Percentiles rank a stretch among this genome's conserved stretches.
phyloP scores from a whole-genome alignment of 2,797 vertebrate genomes.

The Hypotaenidia philippensis region DNA sequence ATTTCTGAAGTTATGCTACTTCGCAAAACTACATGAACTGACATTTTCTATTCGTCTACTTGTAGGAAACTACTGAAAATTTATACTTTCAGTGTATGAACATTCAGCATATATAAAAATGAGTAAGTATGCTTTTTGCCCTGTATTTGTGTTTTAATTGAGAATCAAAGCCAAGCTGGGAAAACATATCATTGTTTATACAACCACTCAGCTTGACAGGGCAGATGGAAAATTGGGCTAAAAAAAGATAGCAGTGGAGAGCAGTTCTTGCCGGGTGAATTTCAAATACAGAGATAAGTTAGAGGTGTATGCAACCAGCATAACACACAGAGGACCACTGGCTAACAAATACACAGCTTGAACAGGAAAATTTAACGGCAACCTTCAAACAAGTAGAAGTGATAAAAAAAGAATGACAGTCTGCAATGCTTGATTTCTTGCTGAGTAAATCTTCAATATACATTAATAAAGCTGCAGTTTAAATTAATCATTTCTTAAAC shows the following conservation, averaged over 20 bases:
- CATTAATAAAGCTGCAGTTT: background rate
- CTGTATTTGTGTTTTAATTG: slow-evolving; percentile 42
- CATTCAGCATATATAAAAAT: slow-evolving; percentile 47
- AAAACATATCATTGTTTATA: slow-evolving; percentile 43
- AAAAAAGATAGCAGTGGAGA: slow-evolving; percentile 9
- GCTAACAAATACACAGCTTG: background rate
- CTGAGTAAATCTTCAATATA: background rate
- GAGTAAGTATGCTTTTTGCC: slow-evolving; percentile 22
- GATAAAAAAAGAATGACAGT: background rate
- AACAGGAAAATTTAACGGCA: slow-evolving; percentile 7
- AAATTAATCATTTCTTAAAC: background rate
- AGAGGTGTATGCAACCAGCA: background rate
- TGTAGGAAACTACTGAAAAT: slow-evolving; percentile 23
- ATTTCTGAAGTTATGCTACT: slow-evolving; percentile 16
- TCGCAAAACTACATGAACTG: background rate
- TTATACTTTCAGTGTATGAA: slow-evolving; percentile 18
- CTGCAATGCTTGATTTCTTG: background rate
- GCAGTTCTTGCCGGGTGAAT: background rate
- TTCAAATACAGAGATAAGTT: slow-evolving; percentile 13
- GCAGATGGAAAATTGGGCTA: slow-evolving; percentile 47
- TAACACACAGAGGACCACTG: background rate
- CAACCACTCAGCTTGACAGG: slow-evolving; percentile 28
- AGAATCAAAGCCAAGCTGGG: slow-evolving; percentile 31
- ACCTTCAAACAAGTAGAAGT: background rate
- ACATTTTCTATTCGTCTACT: slow-evolving; percentile 26